A percentile compares a stretch with the other conserved stretches of the same genome.
These are phyloP conservation scores for Balanococcus diminutus DNA, from an alignment of 2,888 invertebrate genomes.

Conservation along the genomic window DNA sequence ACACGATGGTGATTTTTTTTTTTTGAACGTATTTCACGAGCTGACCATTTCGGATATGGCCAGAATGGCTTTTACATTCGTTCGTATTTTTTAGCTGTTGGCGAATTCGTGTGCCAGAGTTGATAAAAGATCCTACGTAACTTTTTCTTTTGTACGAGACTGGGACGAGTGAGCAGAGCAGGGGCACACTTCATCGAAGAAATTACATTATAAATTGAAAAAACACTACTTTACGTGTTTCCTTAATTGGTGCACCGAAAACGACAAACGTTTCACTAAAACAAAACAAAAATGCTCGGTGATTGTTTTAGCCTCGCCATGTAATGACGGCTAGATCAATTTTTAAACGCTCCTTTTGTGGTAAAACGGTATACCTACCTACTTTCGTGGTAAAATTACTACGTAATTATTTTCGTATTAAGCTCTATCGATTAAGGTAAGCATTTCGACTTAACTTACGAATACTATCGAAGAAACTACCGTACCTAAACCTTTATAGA, in stretches of 20 bases:
- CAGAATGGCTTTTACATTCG: background rate
- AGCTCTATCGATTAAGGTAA: background rate
- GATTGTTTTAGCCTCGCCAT: background rate
- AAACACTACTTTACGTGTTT: background rate
- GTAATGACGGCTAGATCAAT: background rate
- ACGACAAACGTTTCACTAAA: background rate
- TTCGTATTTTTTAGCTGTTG: background rate
- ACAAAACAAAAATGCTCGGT: background rate
- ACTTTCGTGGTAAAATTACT: conserved; percentile 13
- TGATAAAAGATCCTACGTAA: background rate
- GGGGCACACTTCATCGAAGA: background rate
- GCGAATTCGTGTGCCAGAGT: background rate
- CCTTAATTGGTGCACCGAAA: conserved; percentile 5
- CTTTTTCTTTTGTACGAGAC: background rate
- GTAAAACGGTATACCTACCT: background rate
- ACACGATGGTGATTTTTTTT: background rate
- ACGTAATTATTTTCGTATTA: conserved; percentile 29
- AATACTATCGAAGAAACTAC: background rate
- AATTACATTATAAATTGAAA: background rate
- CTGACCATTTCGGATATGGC: background rate
- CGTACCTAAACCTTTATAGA: background rate
- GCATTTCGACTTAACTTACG: background rate
- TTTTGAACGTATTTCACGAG: background rate
- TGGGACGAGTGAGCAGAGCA: background rate
- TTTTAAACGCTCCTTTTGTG: conserved; percentile 8